phyloP scores from a whole-genome alignment of 2,797 vertebrate species.

The Ctenopoma multispine region DNA sequence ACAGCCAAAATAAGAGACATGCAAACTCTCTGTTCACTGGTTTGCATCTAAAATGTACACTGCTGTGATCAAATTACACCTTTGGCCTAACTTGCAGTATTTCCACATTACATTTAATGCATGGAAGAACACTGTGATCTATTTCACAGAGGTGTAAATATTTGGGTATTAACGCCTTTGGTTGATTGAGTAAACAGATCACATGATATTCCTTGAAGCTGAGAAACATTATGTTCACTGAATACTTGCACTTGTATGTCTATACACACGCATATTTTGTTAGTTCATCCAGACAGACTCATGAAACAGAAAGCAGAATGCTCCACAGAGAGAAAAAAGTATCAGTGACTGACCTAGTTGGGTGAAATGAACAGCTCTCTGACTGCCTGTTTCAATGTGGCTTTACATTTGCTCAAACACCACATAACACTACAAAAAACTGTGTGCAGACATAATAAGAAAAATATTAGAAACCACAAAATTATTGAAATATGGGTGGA shows the following conservation, averaged over 20 bases:
- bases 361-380: constrained; percentile 15
- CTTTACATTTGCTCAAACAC: constrained; percentile 20
- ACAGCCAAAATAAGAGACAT: constrained; percentile 17
- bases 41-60: constrained; percentile 42
- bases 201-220: constrained; percentile 25
- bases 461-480: constrained; percentile 7
- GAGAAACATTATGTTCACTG: constrained; percentile 18
- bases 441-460: constrained; percentile 5
- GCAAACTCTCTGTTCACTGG: constrained; percentile 42
- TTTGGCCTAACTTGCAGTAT: constrained; percentile 28
- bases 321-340: constrained; percentile 25
- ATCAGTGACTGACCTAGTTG: constrained; percentile 51
- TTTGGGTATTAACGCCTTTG: constrained; percentile 30
- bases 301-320: constrained; percentile 35
- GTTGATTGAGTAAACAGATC: constrained; percentile 34
- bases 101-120: constrained; percentile 37
- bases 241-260: constrained; percentile 12
- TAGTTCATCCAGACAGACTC: constrained; percentile 34
- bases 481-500: background rate
- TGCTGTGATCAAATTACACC: constrained; percentile 51
- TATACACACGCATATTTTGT: constrained; percentile 23
- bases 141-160: constrained; percentile 50
- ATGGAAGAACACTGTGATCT: constrained; percentile 25
- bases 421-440: background rate
- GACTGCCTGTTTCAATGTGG: constrained; percentile 13